phyloP scores from a whole-genome alignment of 2,797 vertebrate genomes.

The Bryconaethiops microstoma region DNA sequence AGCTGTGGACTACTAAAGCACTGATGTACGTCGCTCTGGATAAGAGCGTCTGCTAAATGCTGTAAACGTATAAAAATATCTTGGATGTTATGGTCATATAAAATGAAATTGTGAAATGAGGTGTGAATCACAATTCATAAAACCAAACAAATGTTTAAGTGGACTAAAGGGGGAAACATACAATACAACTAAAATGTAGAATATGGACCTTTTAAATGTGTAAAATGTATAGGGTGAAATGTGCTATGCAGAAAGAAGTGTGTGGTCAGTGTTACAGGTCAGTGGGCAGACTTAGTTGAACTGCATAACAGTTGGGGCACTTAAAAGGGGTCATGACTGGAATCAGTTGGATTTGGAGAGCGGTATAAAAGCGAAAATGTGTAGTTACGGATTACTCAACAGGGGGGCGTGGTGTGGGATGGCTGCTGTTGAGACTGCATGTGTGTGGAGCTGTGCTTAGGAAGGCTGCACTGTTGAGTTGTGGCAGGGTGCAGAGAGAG shows the following conservation, averaged over 20 bases:
- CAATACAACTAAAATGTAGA: neutral
- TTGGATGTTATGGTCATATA: too few relatives aligned
- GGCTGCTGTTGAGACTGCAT: neutral
- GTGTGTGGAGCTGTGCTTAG: conserved; percentile 40
- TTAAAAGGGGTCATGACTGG: neutral
- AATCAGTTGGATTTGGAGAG: neutral
- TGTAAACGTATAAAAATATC: too few relatives aligned
- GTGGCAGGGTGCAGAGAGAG: conserved; percentile 35
- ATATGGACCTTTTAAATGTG: neutral
- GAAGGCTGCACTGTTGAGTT: conserved; percentile 1
- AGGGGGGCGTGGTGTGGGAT: neutral
- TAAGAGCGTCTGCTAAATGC: too few relatives aligned
- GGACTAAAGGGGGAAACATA: neutral
- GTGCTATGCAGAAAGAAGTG: too few relatives aligned
- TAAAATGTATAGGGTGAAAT: too few relatives aligned
- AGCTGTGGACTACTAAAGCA: too few relatives aligned
- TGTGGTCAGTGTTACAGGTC: neutral
- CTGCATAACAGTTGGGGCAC: neutral
- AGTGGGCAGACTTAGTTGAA: neutral
- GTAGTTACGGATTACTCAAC: neutral
- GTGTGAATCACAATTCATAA: too few relatives aligned
- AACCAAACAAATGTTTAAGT: too few relatives aligned
- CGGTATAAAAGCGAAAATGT: neutral
- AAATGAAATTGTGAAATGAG: too few relatives aligned
- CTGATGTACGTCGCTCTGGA: too few relatives aligned